Evolutionary conservation across 2,797 vertebrate genomes (phyloP), one percentile per base, ranked within the genome.

Genomic region (Phoeniculus purpureus): DNA sequence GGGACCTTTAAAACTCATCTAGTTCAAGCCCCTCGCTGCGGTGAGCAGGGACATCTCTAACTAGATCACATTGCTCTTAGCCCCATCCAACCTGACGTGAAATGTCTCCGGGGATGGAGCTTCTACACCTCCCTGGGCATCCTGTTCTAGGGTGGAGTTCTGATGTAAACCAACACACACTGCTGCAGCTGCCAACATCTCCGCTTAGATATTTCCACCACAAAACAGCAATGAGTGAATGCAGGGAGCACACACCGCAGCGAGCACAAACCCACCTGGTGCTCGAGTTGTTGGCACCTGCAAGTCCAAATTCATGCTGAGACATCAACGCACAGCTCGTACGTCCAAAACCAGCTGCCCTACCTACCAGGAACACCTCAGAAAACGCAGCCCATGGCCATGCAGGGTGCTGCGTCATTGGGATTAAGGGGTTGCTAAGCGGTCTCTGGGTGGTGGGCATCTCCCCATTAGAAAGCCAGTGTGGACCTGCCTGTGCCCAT

Each of bases 381-480:
- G 70, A 11, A 75, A 71, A 79, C 3, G 10, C 26, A 66, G 29
- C n/a, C n/a, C 7, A 3, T 18, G 43, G 21, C 18, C 71, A 10
- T 37, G 21, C 8, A 12, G 7, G 8, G 27, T 52, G 37, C n/a
- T 37, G 23, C 20, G 79, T 16, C 2, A 1, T 5, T 20, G 15
- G 32, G 19, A 60, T 76, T 50, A 13, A 8, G 23, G 10, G 18
- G 31, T 4, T 73, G 23, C 17, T 79, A 27, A 52, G 21, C 14
- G 23, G 4, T 56, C 4, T 71, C 50, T 62, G 34, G 6, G 10
- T 26, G 31, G 25, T 31, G 51, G 26, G 48, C 1, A 2, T 10
- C 11, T 0, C 1, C 26, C 11, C 18, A 25, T 0, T 7, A 8
- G 32, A 78, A 55, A 65, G 11, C 10, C n/a, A 48, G 15, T 1